Conservation (phyloP, 2,888 invertebrate species). For the Melolontha melolontha region DNA sequence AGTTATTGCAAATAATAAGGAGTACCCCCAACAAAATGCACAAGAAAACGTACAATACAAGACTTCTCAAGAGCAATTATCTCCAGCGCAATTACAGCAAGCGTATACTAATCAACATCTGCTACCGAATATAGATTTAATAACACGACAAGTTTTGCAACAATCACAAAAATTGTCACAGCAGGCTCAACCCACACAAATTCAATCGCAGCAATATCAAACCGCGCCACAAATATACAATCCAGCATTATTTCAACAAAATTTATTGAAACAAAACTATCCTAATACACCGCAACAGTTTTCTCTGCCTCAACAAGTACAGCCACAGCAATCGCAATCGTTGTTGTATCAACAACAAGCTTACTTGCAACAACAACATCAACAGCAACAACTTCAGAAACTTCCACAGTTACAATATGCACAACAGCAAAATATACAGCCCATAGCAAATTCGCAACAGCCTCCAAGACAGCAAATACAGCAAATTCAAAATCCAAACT, state of each 20-base stretch:
- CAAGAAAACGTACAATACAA: constrained; percentile 19
- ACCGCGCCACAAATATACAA: constrained; percentile 19
- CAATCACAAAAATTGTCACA: constrained; percentile 30
- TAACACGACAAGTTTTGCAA: constrained; percentile 25
- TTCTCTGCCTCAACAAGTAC: constrained; percentile 50
- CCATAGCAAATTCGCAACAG: not conserved
- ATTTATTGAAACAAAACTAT: constrained; percentile 20
- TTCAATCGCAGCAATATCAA: constrained; percentile 16
- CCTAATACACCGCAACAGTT: constrained; percentile 18
- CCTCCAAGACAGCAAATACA: constrained; percentile 1
- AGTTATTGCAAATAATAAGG: constrained; percentile 6
- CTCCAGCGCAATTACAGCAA: constrained; percentile 46
- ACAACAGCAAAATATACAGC: constrained; percentile 3
- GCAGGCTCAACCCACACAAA: not conserved
- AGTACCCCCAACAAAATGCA: constrained; percentile 21
- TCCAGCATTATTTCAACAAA: constrained; percentile 5
- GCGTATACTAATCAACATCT: constrained; percentile 36
- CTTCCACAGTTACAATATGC: constrained; percentile 40
- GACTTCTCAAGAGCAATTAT: constrained; percentile 48
- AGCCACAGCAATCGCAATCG: constrained; percentile 55
- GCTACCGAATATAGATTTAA: constrained; percentile 38
- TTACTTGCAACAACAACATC: constrained; percentile 30
- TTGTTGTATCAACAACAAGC: constrained; percentile 54
- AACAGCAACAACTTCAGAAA: constrained; percentile 37
- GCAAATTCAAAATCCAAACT: constrained; percentile 14